Base-by-base conservation (phyloP, 2,113 vertebrate species). In the Neogobius melanostomus region DNA sequence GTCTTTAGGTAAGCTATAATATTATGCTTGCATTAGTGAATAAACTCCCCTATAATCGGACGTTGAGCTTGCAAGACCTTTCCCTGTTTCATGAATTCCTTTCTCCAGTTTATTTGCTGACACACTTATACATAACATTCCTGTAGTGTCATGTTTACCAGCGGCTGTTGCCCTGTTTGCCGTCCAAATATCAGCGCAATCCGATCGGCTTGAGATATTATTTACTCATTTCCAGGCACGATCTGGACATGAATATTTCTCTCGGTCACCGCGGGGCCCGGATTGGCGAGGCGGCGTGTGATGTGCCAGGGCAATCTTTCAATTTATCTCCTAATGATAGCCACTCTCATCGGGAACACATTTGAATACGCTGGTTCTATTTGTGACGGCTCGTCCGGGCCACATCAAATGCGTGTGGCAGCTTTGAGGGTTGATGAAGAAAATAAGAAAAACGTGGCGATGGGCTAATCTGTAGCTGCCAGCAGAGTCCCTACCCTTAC, bases 391-490 rank as follows among this genome's bases (percentile, higher is more conserved):
- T 74, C 56, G 62, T 68, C 21, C 81, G 64, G 81, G 75, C 75
- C 75, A 77, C 82, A 90, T 91, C 79, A 90, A 87, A 87, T 76
- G 77, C 47, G 60, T 74, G 28, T 36, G 28, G 51, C 4, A 69
- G 74, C 86, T 89, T 87, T 88, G 82, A 89, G 79, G 17, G 71
- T 68, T 85, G 84, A 89, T 89, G 81, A 80, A 36, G 4, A 56
- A 56, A 28, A 53, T 21, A 53, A 28, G 28, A 7, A 50, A 14
- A 6, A 14, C 28, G 77, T n/a, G 49, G 72, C 76, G 81, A 56
- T 21, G 6, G 53, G 81, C 82, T 90, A 86, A 90, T 91, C 87
- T 85, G 68, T 81, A 71, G 66, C 87, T 80, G 84, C 78, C 85
- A 87, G 83, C 85, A 75, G 86, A 75, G 64, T 70, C 75, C 82